Percentiles rank a stretch among this genome's conserved stretches.
Conservation (phyloP, 2,888 invertebrate genomes). For the Crioceris asparagi region DNA sequence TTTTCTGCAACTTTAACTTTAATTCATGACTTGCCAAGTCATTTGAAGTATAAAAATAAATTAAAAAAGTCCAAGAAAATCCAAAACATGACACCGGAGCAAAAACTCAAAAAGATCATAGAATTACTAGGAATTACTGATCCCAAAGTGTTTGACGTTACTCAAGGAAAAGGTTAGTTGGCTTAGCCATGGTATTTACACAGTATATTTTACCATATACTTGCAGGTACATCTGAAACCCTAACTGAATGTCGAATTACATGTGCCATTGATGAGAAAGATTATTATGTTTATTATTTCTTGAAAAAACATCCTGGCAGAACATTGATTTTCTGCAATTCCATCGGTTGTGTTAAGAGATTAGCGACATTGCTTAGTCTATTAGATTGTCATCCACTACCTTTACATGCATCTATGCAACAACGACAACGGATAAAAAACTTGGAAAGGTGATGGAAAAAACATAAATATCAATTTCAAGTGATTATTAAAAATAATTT, state of each 20-base stretch:
- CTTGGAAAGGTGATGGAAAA: slow-evolving; percentile 57
- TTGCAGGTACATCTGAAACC: slow-evolving; percentile 65
- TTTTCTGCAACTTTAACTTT: slow-evolving; percentile 95
- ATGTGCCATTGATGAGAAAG: slow-evolving; percentile 73
- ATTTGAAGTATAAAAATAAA: slow-evolving; percentile 50
- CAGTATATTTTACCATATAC: slow-evolving; percentile 2
- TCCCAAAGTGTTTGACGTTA: slow-evolving; percentile 89
- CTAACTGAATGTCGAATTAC: slow-evolving; percentile 77
- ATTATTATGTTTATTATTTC: slow-evolving; percentile 87
- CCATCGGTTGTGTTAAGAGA: slow-evolving; percentile 85
- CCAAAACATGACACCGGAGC: slow-evolving; percentile 56
- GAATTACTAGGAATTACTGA: slow-evolving; percentile 75
- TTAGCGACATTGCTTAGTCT: slow-evolving; percentile 57
- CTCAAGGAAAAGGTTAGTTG: slow-evolving; percentile 56
- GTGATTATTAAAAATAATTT: neutral
- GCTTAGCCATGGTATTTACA: neutral
- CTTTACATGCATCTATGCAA: slow-evolving; percentile 83
- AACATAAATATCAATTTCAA: neutral
- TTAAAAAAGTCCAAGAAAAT: slow-evolving; percentile 43
- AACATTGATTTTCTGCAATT: slow-evolving; percentile 89
- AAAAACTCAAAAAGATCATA: slow-evolving; percentile 68
- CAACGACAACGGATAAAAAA: slow-evolving; percentile 90
- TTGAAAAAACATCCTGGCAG: slow-evolving; percentile 74
- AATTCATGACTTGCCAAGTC: slow-evolving; percentile 73
- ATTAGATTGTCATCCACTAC: slow-evolving; percentile 61